Evolutionary conservation across 2,797 vertebrate genomes (phyloP).

Genomic region (Falco biarmicus): DNA sequence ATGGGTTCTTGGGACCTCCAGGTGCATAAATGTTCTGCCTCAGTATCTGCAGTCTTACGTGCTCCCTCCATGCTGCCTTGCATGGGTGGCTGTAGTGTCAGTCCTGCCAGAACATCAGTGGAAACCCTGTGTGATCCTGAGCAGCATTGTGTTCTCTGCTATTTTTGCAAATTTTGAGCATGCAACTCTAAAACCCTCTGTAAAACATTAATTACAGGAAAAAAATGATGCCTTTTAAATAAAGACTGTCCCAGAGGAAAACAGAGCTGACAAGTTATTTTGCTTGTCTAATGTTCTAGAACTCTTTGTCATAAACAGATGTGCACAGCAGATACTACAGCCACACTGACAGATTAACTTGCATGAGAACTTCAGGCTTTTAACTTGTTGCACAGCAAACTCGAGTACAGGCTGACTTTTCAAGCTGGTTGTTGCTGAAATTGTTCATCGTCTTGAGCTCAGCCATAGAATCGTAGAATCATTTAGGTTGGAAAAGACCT

Average conservation of each 20-base stretch:
- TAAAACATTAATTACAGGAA: background rate
- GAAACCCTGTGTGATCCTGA: background rate
- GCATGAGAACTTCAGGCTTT: background rate
- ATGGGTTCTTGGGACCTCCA: background rate
- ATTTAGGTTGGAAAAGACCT: too few species aligned
- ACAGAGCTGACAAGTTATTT: background rate
- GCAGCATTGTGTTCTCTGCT: background rate
- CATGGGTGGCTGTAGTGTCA: background rate
- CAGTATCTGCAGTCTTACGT: background rate
- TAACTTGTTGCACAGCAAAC: background rate
- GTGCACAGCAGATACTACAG: background rate
- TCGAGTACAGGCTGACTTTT: fast-evolving
- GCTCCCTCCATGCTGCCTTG: background rate
- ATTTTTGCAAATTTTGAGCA: background rate
- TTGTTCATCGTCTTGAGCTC: background rate
- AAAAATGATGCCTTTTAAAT: background rate
- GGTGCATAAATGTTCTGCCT: background rate
- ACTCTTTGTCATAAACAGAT: background rate
- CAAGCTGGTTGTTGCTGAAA: background rate
- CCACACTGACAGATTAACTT: background rate
- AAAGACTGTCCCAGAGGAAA: background rate
- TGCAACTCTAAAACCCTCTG: background rate
- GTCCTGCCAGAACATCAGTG: background rate
- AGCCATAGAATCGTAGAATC: background rate
- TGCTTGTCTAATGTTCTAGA: background rate